phyloP scores from a whole-genome alignment of 2,888 invertebrate genomes.

The Pollenia angustigena region DNA sequence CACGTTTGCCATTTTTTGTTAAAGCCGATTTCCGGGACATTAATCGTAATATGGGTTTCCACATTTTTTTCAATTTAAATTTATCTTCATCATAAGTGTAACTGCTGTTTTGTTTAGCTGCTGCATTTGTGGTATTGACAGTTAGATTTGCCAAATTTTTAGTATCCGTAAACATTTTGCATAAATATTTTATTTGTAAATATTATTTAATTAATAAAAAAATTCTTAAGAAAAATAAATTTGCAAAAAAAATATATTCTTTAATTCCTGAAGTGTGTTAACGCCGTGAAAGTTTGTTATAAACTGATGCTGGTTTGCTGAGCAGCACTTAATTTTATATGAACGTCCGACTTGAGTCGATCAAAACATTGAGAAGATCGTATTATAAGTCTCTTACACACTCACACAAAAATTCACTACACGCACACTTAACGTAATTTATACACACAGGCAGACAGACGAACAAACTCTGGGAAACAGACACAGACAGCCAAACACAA shows the following conservation, averaged over 20 bases:
- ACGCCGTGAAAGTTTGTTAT: constrained; percentile 81
- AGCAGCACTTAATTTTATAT: constrained; percentile 83
- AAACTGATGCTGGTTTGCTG: constrained; percentile 83
- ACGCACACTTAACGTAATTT: constrained; percentile 66
- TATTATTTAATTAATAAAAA: constrained; percentile 38
- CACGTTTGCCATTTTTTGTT: constrained; percentile 63
- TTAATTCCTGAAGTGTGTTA: constrained; percentile 76
- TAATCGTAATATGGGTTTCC: constrained; percentile 80
- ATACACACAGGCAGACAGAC: constrained; percentile 58
- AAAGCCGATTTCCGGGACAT: constrained; percentile 75
- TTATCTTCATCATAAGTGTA: constrained; percentile 69
- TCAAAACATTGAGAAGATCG: constrained; percentile 69
- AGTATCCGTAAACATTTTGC: constrained; percentile 81
- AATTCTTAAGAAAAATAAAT: constrained; percentile 26
- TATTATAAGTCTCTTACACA: constrained; percentile 62
- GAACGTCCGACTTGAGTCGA: constrained; percentile 69
- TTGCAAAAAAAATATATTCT: constrained; percentile 17
- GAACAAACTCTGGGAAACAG: constrained; percentile 75
- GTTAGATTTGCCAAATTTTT: constrained; percentile 79
- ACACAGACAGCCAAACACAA: constrained; percentile 75
- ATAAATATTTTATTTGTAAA: constrained; percentile 51
- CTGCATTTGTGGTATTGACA: constrained; percentile 65
- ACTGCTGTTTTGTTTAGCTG: constrained; percentile 62
- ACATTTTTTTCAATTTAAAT: constrained; percentile 79
- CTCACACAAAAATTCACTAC: constrained; percentile 26